Evolutionary conservation across 2,113 vertebrate species (phyloP).

Genomic region (Catharus bicknelli): DNA sequence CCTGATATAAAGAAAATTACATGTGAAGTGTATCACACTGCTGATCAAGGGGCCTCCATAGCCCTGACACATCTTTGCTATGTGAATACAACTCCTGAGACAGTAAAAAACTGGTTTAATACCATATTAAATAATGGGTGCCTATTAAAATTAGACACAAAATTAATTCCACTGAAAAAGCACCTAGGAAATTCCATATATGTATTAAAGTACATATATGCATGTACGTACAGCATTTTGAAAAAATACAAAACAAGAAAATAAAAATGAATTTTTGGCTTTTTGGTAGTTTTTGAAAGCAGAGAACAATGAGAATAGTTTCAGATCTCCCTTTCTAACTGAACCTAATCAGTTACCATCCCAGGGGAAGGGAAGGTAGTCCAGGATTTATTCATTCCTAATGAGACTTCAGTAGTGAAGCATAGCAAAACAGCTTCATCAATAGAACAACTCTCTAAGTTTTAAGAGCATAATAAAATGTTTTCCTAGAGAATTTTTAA

Average conservation of each 20-base stretch:
- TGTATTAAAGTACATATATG: background rate
- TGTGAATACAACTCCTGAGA: background rate
- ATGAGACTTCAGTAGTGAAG: background rate
- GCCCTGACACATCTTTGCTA: background rate
- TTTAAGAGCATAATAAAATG: background rate
- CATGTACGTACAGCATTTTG: background rate
- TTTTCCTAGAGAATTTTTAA: background rate
- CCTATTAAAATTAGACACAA: background rate
- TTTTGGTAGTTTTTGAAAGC: background rate
- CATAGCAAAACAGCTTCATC: background rate
- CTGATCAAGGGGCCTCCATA: background rate
- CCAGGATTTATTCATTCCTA: background rate
- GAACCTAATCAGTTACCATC: background rate
- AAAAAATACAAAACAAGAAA: background rate
- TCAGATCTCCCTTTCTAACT: background rate
- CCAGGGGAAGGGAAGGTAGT: background rate
- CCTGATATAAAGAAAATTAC: background rate
- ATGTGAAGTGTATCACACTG: accelerated
- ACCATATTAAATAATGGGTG: background rate
- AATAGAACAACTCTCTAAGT: background rate
- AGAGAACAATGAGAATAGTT: background rate
- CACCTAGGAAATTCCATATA: background rate
- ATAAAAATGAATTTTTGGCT: background rate
- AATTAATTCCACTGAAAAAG: background rate
- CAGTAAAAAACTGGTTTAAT: background rate